Evolutionary conservation across 2,113 vertebrate species (phyloP), one percentile per base, ranked within the genome.

Genomic region (Dromiciops gliroides): DNA sequence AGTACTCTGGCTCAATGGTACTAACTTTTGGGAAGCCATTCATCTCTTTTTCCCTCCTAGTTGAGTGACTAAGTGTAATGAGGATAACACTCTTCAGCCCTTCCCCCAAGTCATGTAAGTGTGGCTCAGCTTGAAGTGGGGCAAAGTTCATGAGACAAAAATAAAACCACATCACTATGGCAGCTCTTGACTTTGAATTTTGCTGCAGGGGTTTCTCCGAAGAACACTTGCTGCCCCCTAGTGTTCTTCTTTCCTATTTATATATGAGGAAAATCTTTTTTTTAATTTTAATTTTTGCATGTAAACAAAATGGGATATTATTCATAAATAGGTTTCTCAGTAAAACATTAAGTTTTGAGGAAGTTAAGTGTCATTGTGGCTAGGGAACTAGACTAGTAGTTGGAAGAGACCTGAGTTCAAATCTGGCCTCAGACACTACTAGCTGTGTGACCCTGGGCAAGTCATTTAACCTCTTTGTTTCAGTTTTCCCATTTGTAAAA

Each of bases 141-240:
- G 26, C 48, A 90, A 90, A 90, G 89, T 90, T 90, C 89, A 90
- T 26, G 89, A 49, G 89, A 50, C 89, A 48, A 90, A 90, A 50
- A 90, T 48, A 50, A 50, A 90, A 50, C 89, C 89, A 28, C 48
- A 90, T 48, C 47, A 50, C 48, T 90, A 16, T 90, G 89, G 89
- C 48, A 50, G 89, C 48, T 90, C 48, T 50, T 16, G 47, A 50
- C 89, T 50, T 83, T 49, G 89, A 90, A 90, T 50, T 48, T 49
- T 11, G 8, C 10, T 25, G 4, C 48, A 49, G 5, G 24, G 48
- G 14, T 14, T 89, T 89, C 22, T 89, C 48, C 89, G 26, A 31
- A 90, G 12, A 31, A 90, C 47, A 25, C 48, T 90, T 50, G 28
- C 47, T 90, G 89, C 89, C 89, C 89, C 19, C 89, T 90, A 90